Conservation (phyloP, 2,113 vertebrate species). For the Macaca nemestrina region DNA sequence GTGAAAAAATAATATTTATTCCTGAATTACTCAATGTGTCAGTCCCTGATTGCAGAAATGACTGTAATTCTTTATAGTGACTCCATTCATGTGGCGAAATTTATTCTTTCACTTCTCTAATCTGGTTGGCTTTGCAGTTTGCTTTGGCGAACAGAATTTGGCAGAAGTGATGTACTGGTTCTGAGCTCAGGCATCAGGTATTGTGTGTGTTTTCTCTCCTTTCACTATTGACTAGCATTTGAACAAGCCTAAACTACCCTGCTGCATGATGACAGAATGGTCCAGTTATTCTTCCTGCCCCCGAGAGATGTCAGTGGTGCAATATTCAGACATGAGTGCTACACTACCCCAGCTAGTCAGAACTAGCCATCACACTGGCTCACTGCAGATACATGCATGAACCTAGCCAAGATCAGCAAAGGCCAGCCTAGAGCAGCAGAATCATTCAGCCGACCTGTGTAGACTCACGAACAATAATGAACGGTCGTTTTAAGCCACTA, state of each 20-base stretch:
- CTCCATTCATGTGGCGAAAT: not conserved
- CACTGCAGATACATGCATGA: not conserved
- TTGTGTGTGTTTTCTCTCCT: not conserved
- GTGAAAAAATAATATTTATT: not conserved
- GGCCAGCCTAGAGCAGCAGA: not conserved
- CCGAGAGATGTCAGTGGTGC: not conserved
- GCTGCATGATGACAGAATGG: not conserved
- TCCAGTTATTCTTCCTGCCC: not conserved
- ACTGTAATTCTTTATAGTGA: not conserved
- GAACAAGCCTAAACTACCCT: not conserved
- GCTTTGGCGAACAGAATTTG: not conserved
- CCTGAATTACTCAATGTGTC: not conserved
- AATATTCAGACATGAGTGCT: not conserved
- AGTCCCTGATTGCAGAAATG: not conserved
- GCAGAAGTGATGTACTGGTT: not conserved
- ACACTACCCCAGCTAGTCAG: not conserved
- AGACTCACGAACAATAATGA: not conserved
- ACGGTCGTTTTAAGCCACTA: not conserved
- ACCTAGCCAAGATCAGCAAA: not conserved
- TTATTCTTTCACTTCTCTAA: not conserved
- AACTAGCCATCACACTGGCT: not conserved
- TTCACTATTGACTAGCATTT: not conserved
- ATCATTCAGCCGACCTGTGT: not conserved
- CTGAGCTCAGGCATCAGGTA: not conserved
- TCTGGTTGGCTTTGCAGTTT: not conserved